phyloP scores from a whole-genome alignment of 2,888 invertebrate species.

The Ypsolopha sequella region DNA sequence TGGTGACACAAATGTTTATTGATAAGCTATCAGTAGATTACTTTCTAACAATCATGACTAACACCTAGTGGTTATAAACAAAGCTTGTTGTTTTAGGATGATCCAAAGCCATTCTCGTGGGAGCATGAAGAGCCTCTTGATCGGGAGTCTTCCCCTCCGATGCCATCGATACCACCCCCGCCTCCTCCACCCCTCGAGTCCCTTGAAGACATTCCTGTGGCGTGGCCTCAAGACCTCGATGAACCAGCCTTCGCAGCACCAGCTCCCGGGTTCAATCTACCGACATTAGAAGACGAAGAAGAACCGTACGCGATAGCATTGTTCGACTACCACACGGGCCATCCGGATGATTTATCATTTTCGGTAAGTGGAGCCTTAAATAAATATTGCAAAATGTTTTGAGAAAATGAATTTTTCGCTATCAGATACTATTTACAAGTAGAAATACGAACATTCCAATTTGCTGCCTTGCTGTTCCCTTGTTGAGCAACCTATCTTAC shows the following conservation, averaged over 20 bases:
- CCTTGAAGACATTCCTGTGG: slow-evolving; percentile 36
- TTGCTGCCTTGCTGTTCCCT: too few relatives aligned
- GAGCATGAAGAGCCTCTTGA: slow-evolving; percentile 37
- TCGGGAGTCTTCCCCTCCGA: slow-evolving; percentile 76
- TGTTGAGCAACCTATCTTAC: too few relatives aligned
- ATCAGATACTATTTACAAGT: too few relatives aligned
- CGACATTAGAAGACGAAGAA: slow-evolving; percentile 24
- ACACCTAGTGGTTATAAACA: too few relatives aligned
- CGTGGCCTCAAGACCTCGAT: slow-evolving; percentile 17
- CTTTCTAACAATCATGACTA: too few relatives aligned
- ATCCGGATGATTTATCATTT: slow-evolving; percentile 83
- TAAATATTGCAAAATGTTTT: too few relatives aligned
- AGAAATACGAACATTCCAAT: too few relatives aligned
- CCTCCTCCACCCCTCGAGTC: slow-evolving; percentile 72
- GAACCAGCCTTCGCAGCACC: slow-evolving; percentile 18
- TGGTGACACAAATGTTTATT: too few relatives aligned
- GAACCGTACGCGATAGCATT: slow-evolving; percentile 82
- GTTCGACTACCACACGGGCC: slow-evolving; percentile 81
- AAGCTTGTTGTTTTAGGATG: slow-evolving; percentile 30
- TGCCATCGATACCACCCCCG: slow-evolving; percentile 85
- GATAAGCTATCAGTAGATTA: too few relatives aligned
- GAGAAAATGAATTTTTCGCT: too few relatives aligned
- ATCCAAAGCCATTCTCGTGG: slow-evolving; percentile 44
- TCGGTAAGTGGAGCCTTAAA: slow-evolving; percentile 68
- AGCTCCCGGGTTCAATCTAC: slow-evolving; percentile 10